Percentiles rank a stretch among this genome's conserved stretches.
Conservation (phyloP, 2,888 invertebrate species). For the Drosophila setosimentum region DNA sequence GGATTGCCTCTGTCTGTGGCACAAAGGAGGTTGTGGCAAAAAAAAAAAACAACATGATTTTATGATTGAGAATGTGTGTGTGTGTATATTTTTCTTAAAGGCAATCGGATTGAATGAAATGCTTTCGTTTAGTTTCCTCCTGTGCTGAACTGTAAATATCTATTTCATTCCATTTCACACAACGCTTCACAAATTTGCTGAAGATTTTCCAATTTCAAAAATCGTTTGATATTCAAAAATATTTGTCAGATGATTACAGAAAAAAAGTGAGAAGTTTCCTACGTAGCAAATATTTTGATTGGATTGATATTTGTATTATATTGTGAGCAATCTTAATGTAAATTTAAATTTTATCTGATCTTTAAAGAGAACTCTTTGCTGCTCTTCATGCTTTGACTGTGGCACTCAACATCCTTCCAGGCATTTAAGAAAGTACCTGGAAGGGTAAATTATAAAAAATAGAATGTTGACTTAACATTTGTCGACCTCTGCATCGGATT, state of each 20-base stretch:
- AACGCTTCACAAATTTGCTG: conserved; percentile 36
- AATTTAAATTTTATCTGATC: not conserved
- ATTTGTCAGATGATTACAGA: not conserved
- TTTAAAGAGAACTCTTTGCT: not conserved
- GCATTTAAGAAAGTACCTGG: not conserved
- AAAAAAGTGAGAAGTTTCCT: not conserved
- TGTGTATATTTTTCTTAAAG: conserved; percentile 25
- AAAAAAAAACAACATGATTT: conserved; percentile 17
- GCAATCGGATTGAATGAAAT: conserved; percentile 49
- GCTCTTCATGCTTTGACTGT: not conserved
- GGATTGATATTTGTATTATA: not conserved
- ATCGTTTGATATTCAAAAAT: conserved; percentile 1
- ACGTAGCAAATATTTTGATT: not conserved
- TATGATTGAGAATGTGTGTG: conserved; percentile 5
- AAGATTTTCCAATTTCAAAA: conserved; percentile 12
- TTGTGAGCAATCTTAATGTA: too few relatives aligned
- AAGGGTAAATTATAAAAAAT: not conserved
- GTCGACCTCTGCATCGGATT: not conserved
- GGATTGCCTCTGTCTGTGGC: conserved; percentile 41
- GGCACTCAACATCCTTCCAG: not conserved
- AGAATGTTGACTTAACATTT: not conserved
- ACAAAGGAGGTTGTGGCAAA: not conserved
- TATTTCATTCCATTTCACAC: conserved; percentile 47
- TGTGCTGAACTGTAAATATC: conserved; percentile 32
- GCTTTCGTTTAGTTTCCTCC: conserved; percentile 14